Conservation (phyloP, 2,113 vertebrate species). For the Nothoprocta pentlandii region DNA sequence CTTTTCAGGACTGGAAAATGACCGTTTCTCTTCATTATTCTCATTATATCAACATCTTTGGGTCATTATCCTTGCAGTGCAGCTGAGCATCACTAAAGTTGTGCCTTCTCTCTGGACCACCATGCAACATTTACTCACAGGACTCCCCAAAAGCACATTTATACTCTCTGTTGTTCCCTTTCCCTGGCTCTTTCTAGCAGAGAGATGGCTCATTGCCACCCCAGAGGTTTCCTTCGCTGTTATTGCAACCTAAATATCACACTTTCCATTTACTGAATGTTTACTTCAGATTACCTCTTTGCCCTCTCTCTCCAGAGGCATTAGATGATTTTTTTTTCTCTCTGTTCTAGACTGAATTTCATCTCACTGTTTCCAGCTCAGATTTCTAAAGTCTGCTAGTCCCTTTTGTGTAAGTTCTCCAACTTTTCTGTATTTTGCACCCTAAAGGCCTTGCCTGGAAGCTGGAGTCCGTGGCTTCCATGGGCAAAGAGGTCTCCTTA, state of each 20-base stretch:
- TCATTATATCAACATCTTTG: not conserved
- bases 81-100: not conserved
- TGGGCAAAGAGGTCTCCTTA: not conserved
- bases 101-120: not conserved
- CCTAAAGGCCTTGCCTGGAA: not conserved
- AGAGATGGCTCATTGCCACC: conserved; percentile 9
- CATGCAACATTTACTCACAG: not conserved
- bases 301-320: conserved; percentile 2
- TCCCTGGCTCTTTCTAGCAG: not conserved
- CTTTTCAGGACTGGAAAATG: not conserved
- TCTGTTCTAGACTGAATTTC: not conserved
- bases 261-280: not conserved
- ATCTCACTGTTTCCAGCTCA: conserved; percentile 13
- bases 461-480: not conserved
- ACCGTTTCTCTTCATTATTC: not conserved
- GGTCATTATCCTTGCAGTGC: not conserved
- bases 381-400: not conserved
- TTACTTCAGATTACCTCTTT: not conserved
- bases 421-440: not conserved
- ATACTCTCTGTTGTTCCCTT: not conserved
- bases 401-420: not conserved
- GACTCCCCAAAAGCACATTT: not conserved
- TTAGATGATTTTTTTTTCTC: not conserved
- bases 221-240: conserved; percentile 1
- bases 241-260: not conserved